Percentiles rank a stretch among this genome's conserved stretches.
Evolutionary conservation across 1,140 invertebrate species (phyloP).

Genomic region (Drosophila littoralis): DNA sequence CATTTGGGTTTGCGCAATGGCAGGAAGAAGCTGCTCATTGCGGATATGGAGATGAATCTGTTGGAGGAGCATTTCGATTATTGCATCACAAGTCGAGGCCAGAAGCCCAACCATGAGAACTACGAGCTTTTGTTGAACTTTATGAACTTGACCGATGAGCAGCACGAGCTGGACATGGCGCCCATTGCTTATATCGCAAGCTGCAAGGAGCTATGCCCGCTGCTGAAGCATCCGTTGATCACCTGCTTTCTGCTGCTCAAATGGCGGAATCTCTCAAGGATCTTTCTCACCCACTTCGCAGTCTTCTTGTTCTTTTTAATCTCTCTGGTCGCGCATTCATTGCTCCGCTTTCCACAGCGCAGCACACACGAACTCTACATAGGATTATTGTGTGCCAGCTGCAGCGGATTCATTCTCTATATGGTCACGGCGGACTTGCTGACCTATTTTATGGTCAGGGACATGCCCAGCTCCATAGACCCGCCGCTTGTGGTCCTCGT

Average conservation of each 20-base stretch:
- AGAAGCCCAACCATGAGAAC: background rate
- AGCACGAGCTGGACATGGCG: background rate
- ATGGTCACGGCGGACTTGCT: background rate
- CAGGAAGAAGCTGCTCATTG: background rate
- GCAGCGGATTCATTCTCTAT: background rate
- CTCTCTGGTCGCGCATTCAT: background rate
- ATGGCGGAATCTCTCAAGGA: background rate
- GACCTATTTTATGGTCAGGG: background rate
- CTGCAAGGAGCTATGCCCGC: background rate
- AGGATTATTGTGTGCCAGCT: background rate
- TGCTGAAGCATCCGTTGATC: constrained; percentile 22
- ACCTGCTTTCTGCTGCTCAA: constrained; percentile 15
- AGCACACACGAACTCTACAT: background rate
- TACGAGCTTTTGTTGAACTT: constrained; percentile 8
- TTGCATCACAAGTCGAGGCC: constrained; percentile 11
- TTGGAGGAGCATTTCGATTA: constrained; percentile 15
- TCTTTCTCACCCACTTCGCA: background rate
- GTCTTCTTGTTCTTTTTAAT: background rate
- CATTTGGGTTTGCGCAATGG: background rate
- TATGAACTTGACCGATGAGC: constrained; percentile 1
- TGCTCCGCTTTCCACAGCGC: constrained; percentile 3
- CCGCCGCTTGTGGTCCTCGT: background rate
- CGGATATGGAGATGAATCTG: constrained; percentile 5
- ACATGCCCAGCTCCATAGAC: background rate
- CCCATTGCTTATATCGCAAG: constrained; percentile 9